Evolutionary conservation across 2,888 invertebrate species (phyloP).

Genomic region (Malacosoma neustria): DNA sequence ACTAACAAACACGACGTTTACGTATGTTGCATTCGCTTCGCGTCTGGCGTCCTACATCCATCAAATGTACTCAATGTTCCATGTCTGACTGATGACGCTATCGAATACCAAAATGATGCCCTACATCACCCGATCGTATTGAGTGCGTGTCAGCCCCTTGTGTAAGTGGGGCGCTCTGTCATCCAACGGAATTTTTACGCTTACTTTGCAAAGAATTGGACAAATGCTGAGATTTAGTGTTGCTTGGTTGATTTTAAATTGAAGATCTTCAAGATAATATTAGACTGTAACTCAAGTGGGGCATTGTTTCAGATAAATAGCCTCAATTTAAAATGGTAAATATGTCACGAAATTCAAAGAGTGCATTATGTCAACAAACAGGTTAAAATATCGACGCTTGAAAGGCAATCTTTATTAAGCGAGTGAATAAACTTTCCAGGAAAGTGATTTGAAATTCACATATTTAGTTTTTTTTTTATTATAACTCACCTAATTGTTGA

Average conservation of each 20-base stretch:
- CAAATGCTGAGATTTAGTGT: neutral
- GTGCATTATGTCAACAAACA: no score
- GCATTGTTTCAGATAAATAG: neutral
- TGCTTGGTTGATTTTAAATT: neutral
- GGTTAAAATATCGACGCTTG: no score
- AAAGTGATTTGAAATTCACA: no score
- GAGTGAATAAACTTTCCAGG: no score
- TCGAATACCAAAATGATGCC: conserved; percentile 31
- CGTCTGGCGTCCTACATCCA: conserved; percentile 3
- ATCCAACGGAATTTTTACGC: conserved; percentile 7
- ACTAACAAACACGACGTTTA: neutral
- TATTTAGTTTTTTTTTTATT: no score
- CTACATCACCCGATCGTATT: conserved; percentile 25
- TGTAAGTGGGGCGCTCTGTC: conserved; percentile 18
- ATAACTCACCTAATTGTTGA: no score
- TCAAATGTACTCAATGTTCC: conserved; percentile 22
- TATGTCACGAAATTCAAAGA: no score
- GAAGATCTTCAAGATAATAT: neutral
- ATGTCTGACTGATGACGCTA: conserved; percentile 27
- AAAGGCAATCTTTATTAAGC: no score
- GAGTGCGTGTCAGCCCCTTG: conserved; percentile 19
- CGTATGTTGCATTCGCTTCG: conserved; percentile 4
- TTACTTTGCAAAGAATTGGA: conserved; percentile 4
- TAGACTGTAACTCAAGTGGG: neutral
- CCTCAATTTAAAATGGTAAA: no score